Evolutionary conservation across 2,888 invertebrate genomes (phyloP).

Genomic region (Chloroclysta siterata): DNA sequence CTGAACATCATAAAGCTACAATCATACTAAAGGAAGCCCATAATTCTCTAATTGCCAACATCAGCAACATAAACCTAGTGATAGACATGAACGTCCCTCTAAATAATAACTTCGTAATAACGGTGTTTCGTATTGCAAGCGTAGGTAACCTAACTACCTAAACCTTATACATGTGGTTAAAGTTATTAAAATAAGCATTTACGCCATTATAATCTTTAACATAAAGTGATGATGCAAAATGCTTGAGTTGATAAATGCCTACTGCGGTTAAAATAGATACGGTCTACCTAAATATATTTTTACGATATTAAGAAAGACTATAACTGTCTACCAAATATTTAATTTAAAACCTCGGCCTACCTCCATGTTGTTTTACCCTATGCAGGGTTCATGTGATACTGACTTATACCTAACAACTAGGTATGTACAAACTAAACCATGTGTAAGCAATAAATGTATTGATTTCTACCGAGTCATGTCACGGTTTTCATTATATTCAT

Average conservation of each 20-base stretch:
- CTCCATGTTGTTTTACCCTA: too few species aligned
- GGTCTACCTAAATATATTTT: too few species aligned
- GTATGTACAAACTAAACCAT: too few species aligned
- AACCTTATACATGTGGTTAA: too few species aligned
- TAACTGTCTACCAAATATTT: too few species aligned
- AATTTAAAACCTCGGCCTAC: background rate
- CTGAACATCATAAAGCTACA: slow-evolving; percentile 11
- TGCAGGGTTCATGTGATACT: too few species aligned
- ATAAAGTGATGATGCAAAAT: slow-evolving; percentile 10
- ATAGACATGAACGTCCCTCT: background rate
- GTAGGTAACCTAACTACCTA: background rate
- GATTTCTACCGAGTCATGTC: too few species aligned
- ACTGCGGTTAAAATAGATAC: too few species aligned
- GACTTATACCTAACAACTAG: too few species aligned
- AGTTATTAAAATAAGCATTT: slow-evolving; percentile 14
- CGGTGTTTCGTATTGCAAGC: slow-evolving; percentile 7
- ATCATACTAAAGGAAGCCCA: slow-evolving; percentile 26
- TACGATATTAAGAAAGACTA: too few species aligned
- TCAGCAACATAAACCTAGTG: slow-evolving; percentile 4
- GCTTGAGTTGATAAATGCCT: background rate
- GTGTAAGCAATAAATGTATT: too few species aligned
- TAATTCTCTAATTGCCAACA: slow-evolving; percentile 25
- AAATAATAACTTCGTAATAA: slow-evolving; percentile 12
- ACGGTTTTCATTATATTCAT: too few species aligned
- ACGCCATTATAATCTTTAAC: slow-evolving; percentile 8